These are phyloP conservation scores for Limnephilus auricula DNA, from an alignment of 2,888 invertebrate genomes.

Conservation along the genomic window DNA sequence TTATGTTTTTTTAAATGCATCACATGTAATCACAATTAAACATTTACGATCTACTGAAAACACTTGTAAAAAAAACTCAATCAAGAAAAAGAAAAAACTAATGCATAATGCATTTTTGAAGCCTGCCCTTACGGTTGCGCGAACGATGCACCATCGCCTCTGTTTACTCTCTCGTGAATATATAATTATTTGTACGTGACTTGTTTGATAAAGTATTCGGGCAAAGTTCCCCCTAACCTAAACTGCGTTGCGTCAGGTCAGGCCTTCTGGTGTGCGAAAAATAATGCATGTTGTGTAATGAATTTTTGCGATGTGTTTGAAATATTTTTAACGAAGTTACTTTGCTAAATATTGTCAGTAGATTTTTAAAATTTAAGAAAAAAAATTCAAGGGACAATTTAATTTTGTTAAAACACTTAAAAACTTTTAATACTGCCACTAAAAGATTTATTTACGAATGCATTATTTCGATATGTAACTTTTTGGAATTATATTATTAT, in stretches of 20 bases:
- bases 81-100: neutral
- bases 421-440: no score
- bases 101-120: neutral
- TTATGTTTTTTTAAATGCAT: no score
- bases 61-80: neutral
- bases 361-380: no score
- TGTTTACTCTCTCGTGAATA: neutral
- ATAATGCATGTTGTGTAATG: neutral
- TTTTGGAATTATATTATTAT: no score
- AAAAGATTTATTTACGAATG: no score
- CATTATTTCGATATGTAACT: no score
- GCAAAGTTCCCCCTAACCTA: neutral
- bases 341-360: no score
- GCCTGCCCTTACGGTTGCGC: neutral
- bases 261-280: neutral
- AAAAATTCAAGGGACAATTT: no score
- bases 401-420: no score
- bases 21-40: no score
- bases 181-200: neutral
- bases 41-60: no score
- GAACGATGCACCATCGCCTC: neutral
- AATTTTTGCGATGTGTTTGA: neutral
- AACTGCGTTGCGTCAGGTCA: conserved; percentile 1
- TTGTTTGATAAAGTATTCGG: conserved; percentile 8
- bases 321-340: neutral